These are phyloP conservation scores for Drymonia ruficornis DNA, from an alignment of 2,888 invertebrate species.

Conservation along the genomic window DNA sequence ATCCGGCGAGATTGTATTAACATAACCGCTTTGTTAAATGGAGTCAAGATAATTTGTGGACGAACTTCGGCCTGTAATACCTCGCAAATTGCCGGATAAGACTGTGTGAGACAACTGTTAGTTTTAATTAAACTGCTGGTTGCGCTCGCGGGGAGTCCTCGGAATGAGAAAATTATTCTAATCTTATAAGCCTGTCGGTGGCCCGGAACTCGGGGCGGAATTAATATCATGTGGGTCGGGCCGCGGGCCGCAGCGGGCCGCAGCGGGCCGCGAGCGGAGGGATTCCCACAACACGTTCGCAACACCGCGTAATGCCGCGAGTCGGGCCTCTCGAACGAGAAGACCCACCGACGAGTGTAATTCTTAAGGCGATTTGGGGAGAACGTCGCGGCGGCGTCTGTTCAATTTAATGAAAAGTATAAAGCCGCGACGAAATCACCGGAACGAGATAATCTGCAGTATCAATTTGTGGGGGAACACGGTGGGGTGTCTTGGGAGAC, in stretches of 20 bases:
- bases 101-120: constrained; percentile 85
- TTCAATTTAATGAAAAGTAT: constrained; percentile 77
- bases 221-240: constrained; percentile 71
- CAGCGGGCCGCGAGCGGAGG: constrained; percentile 24
- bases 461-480: constrained; percentile 74
- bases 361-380: constrained; percentile 62
- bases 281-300: constrained; percentile 27
- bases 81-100: constrained; percentile 84
- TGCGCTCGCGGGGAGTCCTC: constrained; percentile 76
- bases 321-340: constrained; percentile 32
- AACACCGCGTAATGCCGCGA: constrained; percentile 25
- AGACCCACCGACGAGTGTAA: constrained; percentile 34
- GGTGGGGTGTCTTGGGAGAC: constrained; percentile 67
- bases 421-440: constrained; percentile 65
- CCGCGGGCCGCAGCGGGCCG: constrained; percentile 36
- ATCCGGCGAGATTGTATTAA: constrained; percentile 78
- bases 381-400: constrained; percentile 50
- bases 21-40: constrained; percentile 83
- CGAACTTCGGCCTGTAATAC: constrained; percentile 83
- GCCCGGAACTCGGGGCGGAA: constrained; percentile 70
- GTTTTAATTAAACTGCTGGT: constrained; percentile 85
- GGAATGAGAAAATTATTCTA: constrained; percentile 83
- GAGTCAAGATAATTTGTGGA: constrained; percentile 83
- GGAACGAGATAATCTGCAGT: constrained; percentile 73
- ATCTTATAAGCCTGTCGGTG: constrained; percentile 81